Conservation (phyloP, 37 sponge, comb jelly and placozoan genomes). For the Lycopodina hypogea region DNA sequence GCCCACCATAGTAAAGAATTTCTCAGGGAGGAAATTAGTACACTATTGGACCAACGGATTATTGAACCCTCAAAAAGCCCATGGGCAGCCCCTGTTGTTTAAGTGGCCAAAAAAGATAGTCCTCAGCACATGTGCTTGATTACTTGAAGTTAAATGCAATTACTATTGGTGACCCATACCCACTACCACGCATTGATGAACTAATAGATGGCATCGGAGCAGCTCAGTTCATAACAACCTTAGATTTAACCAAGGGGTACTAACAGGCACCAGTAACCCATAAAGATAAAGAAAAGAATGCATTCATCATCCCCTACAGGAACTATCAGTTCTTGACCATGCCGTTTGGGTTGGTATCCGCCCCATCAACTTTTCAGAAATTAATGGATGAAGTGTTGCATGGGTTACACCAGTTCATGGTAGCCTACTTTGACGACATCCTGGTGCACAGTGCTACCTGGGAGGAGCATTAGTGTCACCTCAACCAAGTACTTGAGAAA, state of each 20-base stretch:
- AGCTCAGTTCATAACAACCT: slow-evolving; percentile 9
- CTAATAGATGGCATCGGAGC: too few species aligned
- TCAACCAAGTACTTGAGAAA: slow-evolving; percentile 29
- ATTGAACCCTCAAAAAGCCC: too few species aligned
- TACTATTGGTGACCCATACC: too few species aligned
- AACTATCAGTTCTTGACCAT: slow-evolving; percentile 60
- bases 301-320: slow-evolving; percentile 65
- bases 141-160: too few species aligned
- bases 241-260: slow-evolving; percentile 67
- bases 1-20: too few species aligned
- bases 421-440: slow-evolving; percentile 73
- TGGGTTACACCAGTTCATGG: slow-evolving; percentile 9
- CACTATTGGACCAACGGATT: too few species aligned
- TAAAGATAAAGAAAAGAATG: slow-evolving; percentile 41
- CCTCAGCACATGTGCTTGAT: too few species aligned
- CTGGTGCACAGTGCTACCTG: slow-evolving; percentile 46
- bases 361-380: slow-evolving; percentile 57
- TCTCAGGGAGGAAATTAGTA: not conserved
- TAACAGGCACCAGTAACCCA: slow-evolving; percentile 65
- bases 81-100: too few species aligned
- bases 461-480: slow-evolving; percentile 57
- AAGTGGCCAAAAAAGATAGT: too few species aligned
- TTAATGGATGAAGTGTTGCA: slow-evolving; percentile 54
- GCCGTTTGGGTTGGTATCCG: slow-evolving; percentile 73
- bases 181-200: too few species aligned